These are phyloP conservation scores for Pterocles orientalis DNA, from an alignment of 2,113 vertebrate genomes.

Conservation along the genomic window DNA sequence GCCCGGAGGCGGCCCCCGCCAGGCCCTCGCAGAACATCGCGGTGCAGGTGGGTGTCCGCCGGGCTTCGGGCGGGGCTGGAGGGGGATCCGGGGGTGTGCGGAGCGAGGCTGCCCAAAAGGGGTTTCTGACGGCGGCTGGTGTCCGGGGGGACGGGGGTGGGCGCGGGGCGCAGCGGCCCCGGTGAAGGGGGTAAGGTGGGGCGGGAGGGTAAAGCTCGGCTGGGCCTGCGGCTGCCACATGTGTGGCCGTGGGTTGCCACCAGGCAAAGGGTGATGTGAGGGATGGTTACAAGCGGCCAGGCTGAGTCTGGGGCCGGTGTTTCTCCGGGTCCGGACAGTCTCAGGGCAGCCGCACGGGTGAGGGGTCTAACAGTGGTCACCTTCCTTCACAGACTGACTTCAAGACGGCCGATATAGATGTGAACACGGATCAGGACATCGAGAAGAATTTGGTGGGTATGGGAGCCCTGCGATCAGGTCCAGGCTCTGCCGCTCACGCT, in stretches of 20 bases:
- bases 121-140: too few species aligned
- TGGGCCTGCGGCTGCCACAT: too few species aligned
- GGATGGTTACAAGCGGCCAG: background rate
- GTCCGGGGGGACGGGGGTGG: too few species aligned
- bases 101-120: too few species aligned
- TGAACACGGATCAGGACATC: slow-evolving; percentile 79
- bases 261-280: too few species aligned
- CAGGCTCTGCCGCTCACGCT: fast-evolving
- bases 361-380: background rate
- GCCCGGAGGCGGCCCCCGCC: slow-evolving; percentile 59
- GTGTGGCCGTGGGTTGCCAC: too few species aligned
- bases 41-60: slow-evolving; percentile 71
- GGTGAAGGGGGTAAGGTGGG: too few species aligned
- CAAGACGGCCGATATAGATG: slow-evolving; percentile 65
- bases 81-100: too few species aligned
- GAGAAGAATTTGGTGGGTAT: slow-evolving; percentile 79
- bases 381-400: slow-evolving; percentile 76
- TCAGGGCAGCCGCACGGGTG: fast-evolving
- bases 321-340: background rate
- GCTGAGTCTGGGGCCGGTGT: background rate
- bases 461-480: fast-evolving
- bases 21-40: slow-evolving; percentile 77
- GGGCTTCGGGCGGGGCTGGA: too few species aligned
- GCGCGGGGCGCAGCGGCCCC: too few species aligned
- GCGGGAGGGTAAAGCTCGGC: too few species aligned